Base-by-base conservation (phyloP, 2,888 invertebrate genomes). In the Eilema caniola region DNA sequence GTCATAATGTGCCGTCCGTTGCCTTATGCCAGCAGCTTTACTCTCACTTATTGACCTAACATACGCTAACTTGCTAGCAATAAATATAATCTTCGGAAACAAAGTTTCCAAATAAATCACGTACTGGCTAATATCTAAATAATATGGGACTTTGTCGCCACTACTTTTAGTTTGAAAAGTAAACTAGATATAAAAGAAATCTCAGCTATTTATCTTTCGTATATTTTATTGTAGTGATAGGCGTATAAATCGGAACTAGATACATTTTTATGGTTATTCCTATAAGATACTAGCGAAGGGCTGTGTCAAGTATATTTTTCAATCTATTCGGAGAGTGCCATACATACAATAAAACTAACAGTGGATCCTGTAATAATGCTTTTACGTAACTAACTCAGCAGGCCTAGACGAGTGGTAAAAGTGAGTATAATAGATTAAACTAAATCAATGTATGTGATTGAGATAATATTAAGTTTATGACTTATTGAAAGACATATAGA, bases 71-170 rank as follows among this genome's bases (percentile, higher is more conserved):
- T 41, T 73, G 71, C 70, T 62, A 68, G 71, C 71, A 73, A 72
- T 79, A 78, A 78, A 73, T 74, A 69, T 64, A 75, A 76, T 72
- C 68, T 79, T 75, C 69, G 60, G 70, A 69, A 76, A 75, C 56
- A 66, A 70, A 62, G 28, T 62, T 57, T 25, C 5, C 23, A 41
- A 62, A 70, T 70, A 70, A 70, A 70, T 66, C 66, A 70, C 41
- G 41, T 31, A 53, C 5, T 56, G n/a, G 56, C 28, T 70, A 66
- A 70, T 62, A 62, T 28, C 62, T 56, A 37, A 66, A 62, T 70
- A 66, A 70, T 66, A 61, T 11, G 31, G 11, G 25, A 61, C 16
- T 53, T 53, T 25, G 53, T 33, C 53, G 14, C 56, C 28, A 60
- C 59, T 59, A 28, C 14, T 57, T 20, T 59, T 69, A 47, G 47